These are phyloP conservation scores for Oscheius onirici DNA, from an alignment of 2,888 invertebrate genomes.

Conservation along the genomic window DNA sequence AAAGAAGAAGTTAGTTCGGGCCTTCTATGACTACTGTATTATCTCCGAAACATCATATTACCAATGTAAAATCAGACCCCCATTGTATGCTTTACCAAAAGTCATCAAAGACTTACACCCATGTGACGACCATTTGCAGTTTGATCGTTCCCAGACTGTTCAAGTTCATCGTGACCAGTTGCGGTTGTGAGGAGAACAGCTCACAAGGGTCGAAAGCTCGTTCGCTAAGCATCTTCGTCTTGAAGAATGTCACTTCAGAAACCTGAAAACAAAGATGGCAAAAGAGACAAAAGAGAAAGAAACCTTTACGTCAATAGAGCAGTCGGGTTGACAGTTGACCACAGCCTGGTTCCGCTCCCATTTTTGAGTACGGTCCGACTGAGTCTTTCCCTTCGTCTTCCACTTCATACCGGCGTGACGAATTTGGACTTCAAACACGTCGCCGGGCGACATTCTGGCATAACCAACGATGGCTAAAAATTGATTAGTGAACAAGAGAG, in stretches of 20 bases:
- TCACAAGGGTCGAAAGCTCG: slow-evolving; percentile 77
- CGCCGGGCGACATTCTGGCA: slow-evolving; percentile 77
- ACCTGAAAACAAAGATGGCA: slow-evolving; percentile 38
- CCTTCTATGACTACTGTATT: neutral
- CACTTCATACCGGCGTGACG: slow-evolving; percentile 77
- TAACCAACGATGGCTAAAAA: slow-evolving; percentile 76
- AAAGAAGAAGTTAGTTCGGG: slow-evolving; percentile 17
- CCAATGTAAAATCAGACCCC: too few species aligned
- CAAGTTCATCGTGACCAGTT: slow-evolving; percentile 77
- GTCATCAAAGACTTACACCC: slow-evolving; percentile 74
- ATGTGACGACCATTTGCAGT: slow-evolving; percentile 76
- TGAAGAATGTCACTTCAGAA: slow-evolving; percentile 64
- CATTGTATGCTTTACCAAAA: too few species aligned
- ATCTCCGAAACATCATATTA: neutral
- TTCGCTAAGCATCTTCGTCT: slow-evolving; percentile 70
- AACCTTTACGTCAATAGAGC: slow-evolving; percentile 76
- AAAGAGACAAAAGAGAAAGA: neutral
- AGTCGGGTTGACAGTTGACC: slow-evolving; percentile 75
- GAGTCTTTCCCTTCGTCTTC: slow-evolving; percentile 73
- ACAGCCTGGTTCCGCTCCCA: slow-evolving; percentile 74
- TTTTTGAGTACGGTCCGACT: slow-evolving; percentile 71
- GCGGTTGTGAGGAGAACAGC: slow-evolving; percentile 76
- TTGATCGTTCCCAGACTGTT: slow-evolving; percentile 77
- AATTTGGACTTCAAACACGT: slow-evolving; percentile 76
- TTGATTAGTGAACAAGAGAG: neutral